Conservation (phyloP, 2,113 vertebrate genomes). For the Cochlearius cochlearius region DNA sequence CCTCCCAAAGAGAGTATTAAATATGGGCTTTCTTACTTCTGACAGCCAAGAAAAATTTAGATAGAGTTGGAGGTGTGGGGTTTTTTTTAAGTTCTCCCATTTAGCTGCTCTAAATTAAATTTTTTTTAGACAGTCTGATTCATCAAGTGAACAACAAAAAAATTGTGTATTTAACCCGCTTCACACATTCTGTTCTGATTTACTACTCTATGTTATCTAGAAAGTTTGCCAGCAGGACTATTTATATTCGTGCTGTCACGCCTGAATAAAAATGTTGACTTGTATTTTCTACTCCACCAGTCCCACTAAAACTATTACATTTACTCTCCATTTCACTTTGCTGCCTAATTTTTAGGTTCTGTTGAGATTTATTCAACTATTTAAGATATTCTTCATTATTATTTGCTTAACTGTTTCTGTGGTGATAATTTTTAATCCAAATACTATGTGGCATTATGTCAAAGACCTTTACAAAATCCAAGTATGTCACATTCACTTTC, state of each 20-base stretch:
- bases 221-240: background rate
- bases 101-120: background rate
- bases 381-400: background rate
- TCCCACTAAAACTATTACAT: background rate
- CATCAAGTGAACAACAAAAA: background rate
- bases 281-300: background rate
- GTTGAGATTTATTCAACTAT: background rate
- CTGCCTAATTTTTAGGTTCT: background rate
- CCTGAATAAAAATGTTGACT: background rate
- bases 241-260: background rate
- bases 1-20: background rate
- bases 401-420: background rate
- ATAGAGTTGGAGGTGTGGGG: background rate
- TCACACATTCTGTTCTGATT: background rate
- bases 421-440: background rate
- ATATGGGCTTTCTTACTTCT: background rate
- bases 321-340: background rate
- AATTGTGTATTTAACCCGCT: background rate
- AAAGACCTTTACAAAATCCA: background rate
- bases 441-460: background rate
- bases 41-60: background rate
- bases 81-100: background rate
- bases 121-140: background rate
- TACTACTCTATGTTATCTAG: background rate
- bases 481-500: background rate